phyloP scores from a whole-genome alignment of 1,140 invertebrate genomes.

The Orius insidiosus region DNA sequence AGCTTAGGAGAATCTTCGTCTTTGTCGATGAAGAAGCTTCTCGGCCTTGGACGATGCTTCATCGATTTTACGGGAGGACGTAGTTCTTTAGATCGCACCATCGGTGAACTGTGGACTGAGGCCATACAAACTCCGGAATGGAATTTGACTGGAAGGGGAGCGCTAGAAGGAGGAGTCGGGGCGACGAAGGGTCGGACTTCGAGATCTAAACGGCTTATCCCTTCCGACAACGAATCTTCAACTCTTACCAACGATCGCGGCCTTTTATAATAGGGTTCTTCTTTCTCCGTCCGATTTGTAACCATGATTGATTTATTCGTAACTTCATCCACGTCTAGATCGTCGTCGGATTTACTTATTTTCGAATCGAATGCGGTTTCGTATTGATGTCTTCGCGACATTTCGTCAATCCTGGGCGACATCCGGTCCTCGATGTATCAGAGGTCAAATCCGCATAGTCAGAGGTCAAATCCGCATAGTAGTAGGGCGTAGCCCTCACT shows the following conservation, averaged over 20 bases:
- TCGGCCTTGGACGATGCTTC: conserved; percentile 49
- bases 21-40: conserved; percentile 28
- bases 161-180: conserved; percentile 60
- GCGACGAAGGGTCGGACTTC: conserved; percentile 32
- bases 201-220: conserved; percentile 27
- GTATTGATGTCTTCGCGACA: conserved; percentile 58
- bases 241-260: conserved; percentile 9
- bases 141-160: conserved; percentile 61
- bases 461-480: no score
- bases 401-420: conserved; percentile 28
- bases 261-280: neutral
- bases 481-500: no score
- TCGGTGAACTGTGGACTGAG: conserved; percentile 56
- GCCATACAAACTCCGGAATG: conserved; percentile 43
- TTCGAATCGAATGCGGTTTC: conserved; percentile 80
- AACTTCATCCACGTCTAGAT: conserved; percentile 38
- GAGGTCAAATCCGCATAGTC: no score
- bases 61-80: conserved; percentile 38
- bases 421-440: no score
- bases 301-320: conserved; percentile 16
- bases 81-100: conserved; percentile 38
- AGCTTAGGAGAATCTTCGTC: conserved; percentile 18
- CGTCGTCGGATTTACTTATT: conserved; percentile 61
- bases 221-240: conserved; percentile 29
- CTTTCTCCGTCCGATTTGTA: neutral